A percentile compares a stretch with the other conserved stretches of the same genome.
Evolutionary conservation across 2,888 invertebrate species (phyloP).

Genomic region (Pyrochroa serraticornis): DNA sequence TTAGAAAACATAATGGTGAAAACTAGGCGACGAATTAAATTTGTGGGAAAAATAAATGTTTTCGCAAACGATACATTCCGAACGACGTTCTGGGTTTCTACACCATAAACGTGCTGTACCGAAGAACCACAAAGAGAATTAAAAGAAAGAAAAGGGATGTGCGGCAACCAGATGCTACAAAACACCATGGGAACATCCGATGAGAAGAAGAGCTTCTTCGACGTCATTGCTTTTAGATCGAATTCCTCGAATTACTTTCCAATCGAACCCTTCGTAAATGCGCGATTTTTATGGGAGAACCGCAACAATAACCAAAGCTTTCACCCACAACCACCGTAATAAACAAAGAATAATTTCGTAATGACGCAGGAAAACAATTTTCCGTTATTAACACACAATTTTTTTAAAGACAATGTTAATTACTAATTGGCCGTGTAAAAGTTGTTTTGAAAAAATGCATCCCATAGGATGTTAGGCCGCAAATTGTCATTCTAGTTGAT

Average conservation of each 20-base stretch:
- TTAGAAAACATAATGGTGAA: constrained; percentile 24
- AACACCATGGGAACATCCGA: constrained; percentile 55
- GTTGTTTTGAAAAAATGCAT: too few relatives aligned
- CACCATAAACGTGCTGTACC: too few relatives aligned
- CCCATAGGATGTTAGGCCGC: too few relatives aligned
- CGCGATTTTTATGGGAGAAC: neutral
- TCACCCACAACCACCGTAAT: too few relatives aligned
- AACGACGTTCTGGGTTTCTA: too few relatives aligned
- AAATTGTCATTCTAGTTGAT: too few relatives aligned
- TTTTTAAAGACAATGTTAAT: too few relatives aligned
- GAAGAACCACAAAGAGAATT: neutral
- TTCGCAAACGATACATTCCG: too few relatives aligned
- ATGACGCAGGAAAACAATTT: constrained; percentile 12
- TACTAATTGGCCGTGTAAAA: too few relatives aligned
- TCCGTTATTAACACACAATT: neutral
- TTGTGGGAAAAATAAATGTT: constrained; percentile 12
- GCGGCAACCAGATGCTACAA: constrained; percentile 52
- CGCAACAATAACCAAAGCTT: too few relatives aligned
- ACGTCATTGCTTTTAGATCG: constrained; percentile 2
- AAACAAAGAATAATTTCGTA: too few relatives aligned
- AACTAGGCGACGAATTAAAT: constrained; percentile 23
- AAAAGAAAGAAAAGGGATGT: constrained; percentile 15
- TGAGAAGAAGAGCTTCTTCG: constrained; percentile 34
- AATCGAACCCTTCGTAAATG: constrained; percentile 4
- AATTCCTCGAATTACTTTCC: constrained; percentile 4